Conservation (phyloP, 2,888 invertebrate genomes). For the Panzeria rudis region DNA sequence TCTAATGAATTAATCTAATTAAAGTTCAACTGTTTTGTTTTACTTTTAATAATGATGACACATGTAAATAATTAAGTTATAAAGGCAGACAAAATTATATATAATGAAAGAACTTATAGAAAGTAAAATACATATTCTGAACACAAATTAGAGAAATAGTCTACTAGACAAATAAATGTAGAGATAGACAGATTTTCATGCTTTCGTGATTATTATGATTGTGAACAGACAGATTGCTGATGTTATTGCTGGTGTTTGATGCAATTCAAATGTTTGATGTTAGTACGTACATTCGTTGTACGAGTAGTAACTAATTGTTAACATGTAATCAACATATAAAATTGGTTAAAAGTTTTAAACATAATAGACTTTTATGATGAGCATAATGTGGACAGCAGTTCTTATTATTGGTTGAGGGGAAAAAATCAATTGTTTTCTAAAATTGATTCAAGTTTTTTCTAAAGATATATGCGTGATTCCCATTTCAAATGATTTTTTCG, state of each 20-base stretch:
- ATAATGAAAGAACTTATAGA: neutral
- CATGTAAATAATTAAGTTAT: conserved; percentile 51
- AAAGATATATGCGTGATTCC: too few species aligned
- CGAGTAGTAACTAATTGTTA: conserved; percentile 31
- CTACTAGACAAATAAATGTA: conserved; percentile 12
- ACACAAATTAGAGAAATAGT: neutral
- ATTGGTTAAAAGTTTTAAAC: conserved; percentile 67
- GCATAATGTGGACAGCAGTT: conserved; percentile 23
- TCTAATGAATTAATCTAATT: conserved; percentile 47
- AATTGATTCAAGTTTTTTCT: too few species aligned
- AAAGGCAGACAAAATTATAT: neutral
- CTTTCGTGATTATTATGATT: conserved; percentile 24
- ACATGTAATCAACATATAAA: conserved; percentile 66
- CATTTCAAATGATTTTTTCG: too few species aligned
- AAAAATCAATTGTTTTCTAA: too few species aligned
- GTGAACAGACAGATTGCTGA: conserved; percentile 1
- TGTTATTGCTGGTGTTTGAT: conserved; percentile 19
- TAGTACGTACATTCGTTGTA: too few species aligned
- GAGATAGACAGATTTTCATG: conserved; percentile 6
- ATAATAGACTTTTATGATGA: conserved; percentile 68
- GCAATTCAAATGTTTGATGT: conserved; percentile 15
- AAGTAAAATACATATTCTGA: neutral
- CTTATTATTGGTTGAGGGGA: neutral
- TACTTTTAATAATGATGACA: conserved; percentile 48
- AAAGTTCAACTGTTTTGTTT: conserved; percentile 15